Percentiles rank a stretch among this genome's conserved stretches.
Evolutionary conservation across 2,888 invertebrate genomes (phyloP).

Genomic region (Cheilosia scutellata): DNA sequence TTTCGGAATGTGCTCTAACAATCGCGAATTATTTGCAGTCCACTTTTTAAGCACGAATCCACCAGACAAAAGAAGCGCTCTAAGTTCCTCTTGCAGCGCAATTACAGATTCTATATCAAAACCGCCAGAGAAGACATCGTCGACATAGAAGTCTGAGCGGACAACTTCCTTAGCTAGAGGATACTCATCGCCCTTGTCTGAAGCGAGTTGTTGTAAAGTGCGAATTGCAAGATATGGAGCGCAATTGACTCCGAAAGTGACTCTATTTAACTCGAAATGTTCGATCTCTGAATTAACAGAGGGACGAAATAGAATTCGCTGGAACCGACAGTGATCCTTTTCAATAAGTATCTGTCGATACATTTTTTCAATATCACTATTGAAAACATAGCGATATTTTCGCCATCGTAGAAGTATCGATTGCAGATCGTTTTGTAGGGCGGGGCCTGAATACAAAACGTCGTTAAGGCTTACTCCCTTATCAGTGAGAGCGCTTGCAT

Average conservation of each 20-base stretch:
- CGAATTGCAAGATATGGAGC: conserved; percentile 38
- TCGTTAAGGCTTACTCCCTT: conserved; percentile 25
- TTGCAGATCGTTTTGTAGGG: conserved; percentile 74
- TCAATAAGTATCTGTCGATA: conserved; percentile 77
- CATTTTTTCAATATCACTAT: conserved; percentile 78
- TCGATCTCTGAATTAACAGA: conserved; percentile 29
- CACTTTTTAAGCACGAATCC: conserved; percentile 38
- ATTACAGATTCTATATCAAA: background rate
- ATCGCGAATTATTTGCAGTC: conserved; percentile 13
- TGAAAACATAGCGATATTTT: conserved; percentile 64
- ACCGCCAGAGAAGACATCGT: background rate
- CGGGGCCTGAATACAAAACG: conserved; percentile 76
- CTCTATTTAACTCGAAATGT: conserved; percentile 62
- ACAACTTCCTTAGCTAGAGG: conserved; percentile 58
- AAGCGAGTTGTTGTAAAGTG: conserved; percentile 60
- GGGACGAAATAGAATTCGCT: conserved; percentile 75
- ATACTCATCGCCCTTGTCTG: conserved; percentile 48
- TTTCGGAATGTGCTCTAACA: conserved; percentile 17
- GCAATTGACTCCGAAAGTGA: conserved; percentile 70
- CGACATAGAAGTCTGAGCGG: conserved; percentile 35
- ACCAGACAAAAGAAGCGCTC: conserved; percentile 5
- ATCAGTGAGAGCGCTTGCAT: conserved; percentile 48
- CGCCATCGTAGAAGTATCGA: conserved; percentile 44
- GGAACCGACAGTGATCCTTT: conserved; percentile 62
- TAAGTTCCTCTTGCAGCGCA: conserved; percentile 11